Base-by-base conservation (phyloP, 2,113 vertebrate species). In the Phaethon lepturus region DNA sequence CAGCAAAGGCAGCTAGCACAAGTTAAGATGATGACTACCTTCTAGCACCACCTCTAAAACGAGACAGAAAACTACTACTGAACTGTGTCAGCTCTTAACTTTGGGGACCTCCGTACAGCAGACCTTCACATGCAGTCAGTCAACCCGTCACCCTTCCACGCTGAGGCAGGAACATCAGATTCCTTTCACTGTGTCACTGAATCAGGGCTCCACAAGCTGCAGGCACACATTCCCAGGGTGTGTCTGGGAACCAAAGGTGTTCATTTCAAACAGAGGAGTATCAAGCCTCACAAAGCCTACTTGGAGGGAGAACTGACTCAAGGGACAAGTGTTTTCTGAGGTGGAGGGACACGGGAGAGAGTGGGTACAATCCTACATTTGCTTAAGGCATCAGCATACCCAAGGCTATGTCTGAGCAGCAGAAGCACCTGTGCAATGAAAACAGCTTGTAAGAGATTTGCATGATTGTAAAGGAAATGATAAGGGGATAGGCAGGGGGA, bases 161-260 rank as follows among this genome's bases (percentile, higher is more conserved):
- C 25, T 58, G 44, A 58, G 19, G 33, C 3, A 35, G 17, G 20
- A 63, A 14, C 42, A 42, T 35, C 35, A 31, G 59, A 45, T 67
- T 63, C 15, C 25, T 67, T 50, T 66, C 18, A 33, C n/a, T 31
- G 11, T 13, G 17, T 20, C 49, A 45, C 63, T 13, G 33, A 77
- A 26, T 12, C 16, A 5, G 14, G 47, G 38, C 33, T 52, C 24
- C 38, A 8, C 0, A 0, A 55, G 52, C 35, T 62, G 52, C 42
- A 49, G 59, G 12, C 16, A 45, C n/a, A 25, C 33, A 26, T 40
- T 52, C 59, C 47, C 26, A 7, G 56, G 14, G 13, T 16, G 18
- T 0, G 0, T 3, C 38, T 85, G 25, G 7, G 20, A 67, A 62
- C 14, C 9, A 52, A 42, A 81, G 53, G 18, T 2, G 0, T 20